A percentile compares a stretch with the other conserved stretches of the same genome.
phyloP scores from a whole-genome alignment of 2,113 vertebrate genomes.

The Mirounga angustirostris region DNA sequence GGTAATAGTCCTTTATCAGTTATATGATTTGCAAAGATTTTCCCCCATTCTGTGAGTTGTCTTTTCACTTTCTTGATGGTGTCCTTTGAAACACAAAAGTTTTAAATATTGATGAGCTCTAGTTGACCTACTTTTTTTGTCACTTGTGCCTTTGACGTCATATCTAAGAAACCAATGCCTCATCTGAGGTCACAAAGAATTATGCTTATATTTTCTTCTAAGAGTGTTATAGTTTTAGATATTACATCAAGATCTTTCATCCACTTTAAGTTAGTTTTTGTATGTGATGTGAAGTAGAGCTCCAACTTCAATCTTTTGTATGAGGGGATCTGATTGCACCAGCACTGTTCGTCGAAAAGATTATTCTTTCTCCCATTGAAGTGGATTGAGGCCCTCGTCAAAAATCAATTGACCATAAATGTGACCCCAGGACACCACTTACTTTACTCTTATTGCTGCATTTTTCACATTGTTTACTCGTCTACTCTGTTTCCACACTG shows the following conservation, averaged over 20 bases:
- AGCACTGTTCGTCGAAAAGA: background rate
- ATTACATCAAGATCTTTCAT: background rate
- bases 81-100: background rate
- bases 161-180: background rate
- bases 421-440: background rate
- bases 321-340: background rate
- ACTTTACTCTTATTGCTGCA: background rate
- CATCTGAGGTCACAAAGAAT: background rate
- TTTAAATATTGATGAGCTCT: background rate
- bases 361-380: background rate
- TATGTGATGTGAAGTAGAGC: background rate
- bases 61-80: background rate
- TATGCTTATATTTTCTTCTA: background rate
- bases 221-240: background rate
- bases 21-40: constrained; percentile 27
- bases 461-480: background rate
- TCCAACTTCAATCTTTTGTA: background rate
- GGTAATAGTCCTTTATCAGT: background rate
- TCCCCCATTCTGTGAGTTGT: background rate
- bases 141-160: background rate
- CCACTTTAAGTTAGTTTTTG: constrained; percentile 19
- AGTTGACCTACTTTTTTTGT: background rate
- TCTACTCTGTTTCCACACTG: background rate
- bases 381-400: background rate
- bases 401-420: constrained; percentile 5